Evolutionary conservation across 30 jellyfish, hydroid and myxozoan genomes (phyloP).

Genomic region (Nemopilema nomurai): DNA sequence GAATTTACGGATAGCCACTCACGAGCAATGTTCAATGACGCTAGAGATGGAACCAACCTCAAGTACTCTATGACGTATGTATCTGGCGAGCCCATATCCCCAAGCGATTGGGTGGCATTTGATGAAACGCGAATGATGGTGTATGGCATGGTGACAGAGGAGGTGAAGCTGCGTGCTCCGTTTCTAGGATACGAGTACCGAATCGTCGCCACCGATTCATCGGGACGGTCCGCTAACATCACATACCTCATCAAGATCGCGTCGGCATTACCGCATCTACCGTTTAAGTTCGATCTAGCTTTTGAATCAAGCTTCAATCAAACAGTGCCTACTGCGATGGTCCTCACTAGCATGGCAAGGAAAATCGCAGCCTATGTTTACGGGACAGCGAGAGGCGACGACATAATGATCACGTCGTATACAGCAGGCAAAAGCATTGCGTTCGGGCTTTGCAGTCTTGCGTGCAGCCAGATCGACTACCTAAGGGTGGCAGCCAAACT

Average conservation of each 20-base stretch:
- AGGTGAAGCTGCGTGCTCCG: constrained; percentile 60
- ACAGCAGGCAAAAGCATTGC: constrained; percentile 41
- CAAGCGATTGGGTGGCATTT: constrained; percentile 78
- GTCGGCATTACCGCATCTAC: constrained; percentile 29
- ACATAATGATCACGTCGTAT: constrained; percentile 29
- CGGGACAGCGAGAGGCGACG: constrained; percentile 26
- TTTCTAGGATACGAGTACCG: constrained; percentile 47
- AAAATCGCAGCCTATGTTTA: constrained; percentile 54
- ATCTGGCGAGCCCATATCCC: constrained; percentile 65
- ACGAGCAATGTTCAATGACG: constrained; percentile 63
- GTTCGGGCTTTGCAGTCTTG: constrained; percentile 42
- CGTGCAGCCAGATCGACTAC: constrained; percentile 39
- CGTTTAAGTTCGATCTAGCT: constrained; percentile 58
- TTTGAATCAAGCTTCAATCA: constrained; percentile 32
- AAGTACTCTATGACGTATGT: constrained; percentile 54
- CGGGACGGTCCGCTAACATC: constrained; percentile 84
- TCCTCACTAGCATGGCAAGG: constrained; percentile 57
- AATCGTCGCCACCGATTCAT: constrained; percentile 79
- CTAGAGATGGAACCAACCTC: constrained; percentile 84
- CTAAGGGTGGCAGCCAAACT: constrained; percentile 18
- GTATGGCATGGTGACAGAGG: constrained; percentile 84
- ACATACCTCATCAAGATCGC: constrained; percentile 38
- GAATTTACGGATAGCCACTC: constrained; percentile 41
- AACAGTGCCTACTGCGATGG: constrained; percentile 48
- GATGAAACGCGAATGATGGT: constrained; percentile 59